A percentile compares a stretch with the other conserved stretches of the same genome.
Conservation (phyloP, 2,888 invertebrate species). For the Papilio gigon region DNA sequence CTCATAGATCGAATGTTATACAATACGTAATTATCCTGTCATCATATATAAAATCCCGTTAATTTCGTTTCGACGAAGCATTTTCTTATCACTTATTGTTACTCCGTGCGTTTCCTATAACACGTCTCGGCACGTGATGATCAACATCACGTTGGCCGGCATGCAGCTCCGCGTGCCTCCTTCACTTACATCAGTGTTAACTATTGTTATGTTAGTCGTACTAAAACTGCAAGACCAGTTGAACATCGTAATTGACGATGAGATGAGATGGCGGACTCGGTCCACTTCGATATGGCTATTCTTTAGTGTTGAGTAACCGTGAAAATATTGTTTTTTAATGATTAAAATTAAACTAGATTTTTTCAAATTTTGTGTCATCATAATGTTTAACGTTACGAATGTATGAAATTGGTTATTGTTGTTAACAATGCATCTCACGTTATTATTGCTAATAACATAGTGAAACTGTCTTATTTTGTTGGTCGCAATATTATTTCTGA, state of each 20-base stretch:
- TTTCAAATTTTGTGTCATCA: no score
- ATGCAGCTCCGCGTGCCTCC: constrained; percentile 3
- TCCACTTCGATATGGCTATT: background rate
- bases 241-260: background rate
- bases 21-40: background rate
- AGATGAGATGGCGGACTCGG: background rate
- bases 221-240: background rate
- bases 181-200: constrained; percentile 3
- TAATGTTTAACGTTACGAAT: no score
- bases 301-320: background rate
- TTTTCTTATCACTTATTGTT: constrained; percentile 39
- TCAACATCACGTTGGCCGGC: constrained; percentile 29
- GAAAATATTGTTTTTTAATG: no score
- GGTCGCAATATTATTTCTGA: background rate
- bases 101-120: constrained; percentile 31
- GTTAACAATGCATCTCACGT: no score
- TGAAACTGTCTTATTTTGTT: background rate
- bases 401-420: no score
- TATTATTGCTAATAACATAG: no score
- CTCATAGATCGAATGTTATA: background rate
- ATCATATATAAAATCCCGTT: background rate
- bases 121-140: constrained; percentile 32
- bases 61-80: background rate
- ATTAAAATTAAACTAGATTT: no score
- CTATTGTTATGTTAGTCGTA: background rate